phyloP scores from a whole-genome alignment of 2,113 vertebrate genomes.

The Nibea coibor region DNA sequence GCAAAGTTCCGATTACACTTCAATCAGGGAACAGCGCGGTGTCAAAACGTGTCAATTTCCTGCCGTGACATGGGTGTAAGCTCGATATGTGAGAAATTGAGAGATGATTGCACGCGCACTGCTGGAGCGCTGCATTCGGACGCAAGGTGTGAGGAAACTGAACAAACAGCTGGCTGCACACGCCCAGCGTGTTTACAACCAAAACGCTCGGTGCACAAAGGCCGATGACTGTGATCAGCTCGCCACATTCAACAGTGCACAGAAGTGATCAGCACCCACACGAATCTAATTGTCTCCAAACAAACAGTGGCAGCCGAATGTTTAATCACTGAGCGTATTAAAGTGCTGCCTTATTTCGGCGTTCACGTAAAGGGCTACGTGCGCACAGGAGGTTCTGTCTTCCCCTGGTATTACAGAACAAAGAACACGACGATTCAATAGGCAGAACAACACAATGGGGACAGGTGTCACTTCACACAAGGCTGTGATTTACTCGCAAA shows the following conservation, averaged over 20 bases:
- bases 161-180: constrained; percentile 21
- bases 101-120: constrained; percentile 62
- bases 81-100: constrained; percentile 67
- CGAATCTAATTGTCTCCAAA: background rate
- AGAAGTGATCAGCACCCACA: background rate
- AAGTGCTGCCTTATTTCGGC: background rate
- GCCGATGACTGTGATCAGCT: background rate
- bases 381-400: background rate
- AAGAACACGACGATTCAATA: constrained; percentile 4
- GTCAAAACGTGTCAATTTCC: constrained; percentile 77
- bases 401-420: constrained; percentile 28
- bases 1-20: constrained; percentile 73
- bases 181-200: constrained; percentile 31
- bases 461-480: constrained; percentile 32
- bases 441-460: constrained; percentile 29
- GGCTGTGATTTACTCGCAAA: constrained; percentile 9
- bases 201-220: background rate
- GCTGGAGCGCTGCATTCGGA: constrained; percentile 3
- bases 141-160: constrained; percentile 4
- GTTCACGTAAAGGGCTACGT: background rate
- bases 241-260: background rate
- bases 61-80: constrained; percentile 48
- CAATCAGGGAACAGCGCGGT: constrained; percentile 67
- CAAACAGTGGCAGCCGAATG: constrained; percentile 1
- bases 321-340: background rate